Evolutionary conservation across 2,888 invertebrate genomes (phyloP).

Genomic region (Ypsolopha sequella): DNA sequence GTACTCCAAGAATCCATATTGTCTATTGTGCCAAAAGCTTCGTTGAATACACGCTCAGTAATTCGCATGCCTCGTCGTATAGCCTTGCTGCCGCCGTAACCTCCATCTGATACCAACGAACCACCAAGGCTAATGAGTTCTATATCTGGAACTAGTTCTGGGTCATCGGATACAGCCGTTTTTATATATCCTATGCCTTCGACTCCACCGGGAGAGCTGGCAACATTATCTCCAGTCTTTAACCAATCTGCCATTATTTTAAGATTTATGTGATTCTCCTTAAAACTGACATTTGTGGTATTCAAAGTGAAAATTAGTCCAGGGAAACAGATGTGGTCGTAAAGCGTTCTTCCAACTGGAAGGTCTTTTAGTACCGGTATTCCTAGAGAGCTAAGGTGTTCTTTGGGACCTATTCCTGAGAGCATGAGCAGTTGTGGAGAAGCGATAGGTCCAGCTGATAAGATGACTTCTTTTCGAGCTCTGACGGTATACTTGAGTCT

Average conservation of each 20-base stretch:
- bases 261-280: constrained; percentile 24
- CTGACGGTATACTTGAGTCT: constrained; percentile 51
- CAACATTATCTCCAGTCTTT: constrained; percentile 45
- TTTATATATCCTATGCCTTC: constrained; percentile 77
- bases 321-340: constrained; percentile 72
- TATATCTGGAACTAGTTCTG: constrained; percentile 74
- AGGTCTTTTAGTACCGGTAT: constrained; percentile 74
- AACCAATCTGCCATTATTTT: constrained; percentile 32
- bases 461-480: constrained; percentile 84
- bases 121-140: constrained; percentile 75
- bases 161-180: constrained; percentile 66
- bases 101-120: constrained; percentile 73
- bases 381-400: constrained; percentile 62
- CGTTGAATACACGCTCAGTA: constrained; percentile 63
- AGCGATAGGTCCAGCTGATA: constrained; percentile 89
- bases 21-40: constrained; percentile 67
- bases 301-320: constrained; percentile 55
- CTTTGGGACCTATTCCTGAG: constrained; percentile 76
- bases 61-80: constrained; percentile 69
- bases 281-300: constrained; percentile 37
- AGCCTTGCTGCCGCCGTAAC: constrained; percentile 40
- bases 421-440: constrained; percentile 92
- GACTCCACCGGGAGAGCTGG: constrained; percentile 73
- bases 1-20: constrained; percentile 70
- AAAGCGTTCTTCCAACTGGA: constrained; percentile 76